Evolutionary conservation across 2,797 vertebrate genomes (phyloP), one percentile per base, ranked within the genome.

Genomic region (Takifugu rubripes): DNA sequence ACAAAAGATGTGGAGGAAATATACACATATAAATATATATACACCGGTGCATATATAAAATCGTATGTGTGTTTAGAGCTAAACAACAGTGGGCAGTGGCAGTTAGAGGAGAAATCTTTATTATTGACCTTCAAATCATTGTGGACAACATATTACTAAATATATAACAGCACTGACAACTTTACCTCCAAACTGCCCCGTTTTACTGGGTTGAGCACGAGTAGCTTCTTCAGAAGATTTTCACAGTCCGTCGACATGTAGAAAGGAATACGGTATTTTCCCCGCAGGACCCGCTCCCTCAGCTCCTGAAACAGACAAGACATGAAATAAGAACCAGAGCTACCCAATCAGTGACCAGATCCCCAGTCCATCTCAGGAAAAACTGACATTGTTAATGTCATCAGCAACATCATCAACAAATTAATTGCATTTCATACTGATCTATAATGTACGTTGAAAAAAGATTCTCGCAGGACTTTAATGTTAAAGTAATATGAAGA

Each of bases 231-330:
- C 59, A 98, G 94, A 5, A 98, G 92, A 86, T 98, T 98, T 91
- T 98, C 96, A 90, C 96, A 98, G 94, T 98, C 96, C 56, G 95
- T 98, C 77, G 96, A 98, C 96, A 98, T 98, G 69, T 98, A 98
- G 91, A 98, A 98, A 1, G 96, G 96, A 78, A 98, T 97, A 25
- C 95, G 94, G 75, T 98, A 98, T 80, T 98, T 97, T 52, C 96
- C 96, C 10, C 96, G 85, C 56, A 98, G 85, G 45, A 98, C 96
- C 59, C 96, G 89, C 78, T 98, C 96, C 73, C 96, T 92, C 64
- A 98, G 89, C 77, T 98, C 96, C 96, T 98, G 49, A 10, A 40
- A 40, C 24, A 59, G 7, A 67, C 11, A 47, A 40, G 36, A 40
- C 12, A 40, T 40, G 36, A 40, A 14, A 40, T 40, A 11, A 40